Percentiles rank a stretch among this genome's conserved stretches.
These are phyloP conservation scores for Anguilla obscura DNA, from an alignment of 2,797 vertebrate species.

Conservation along the genomic window DNA sequence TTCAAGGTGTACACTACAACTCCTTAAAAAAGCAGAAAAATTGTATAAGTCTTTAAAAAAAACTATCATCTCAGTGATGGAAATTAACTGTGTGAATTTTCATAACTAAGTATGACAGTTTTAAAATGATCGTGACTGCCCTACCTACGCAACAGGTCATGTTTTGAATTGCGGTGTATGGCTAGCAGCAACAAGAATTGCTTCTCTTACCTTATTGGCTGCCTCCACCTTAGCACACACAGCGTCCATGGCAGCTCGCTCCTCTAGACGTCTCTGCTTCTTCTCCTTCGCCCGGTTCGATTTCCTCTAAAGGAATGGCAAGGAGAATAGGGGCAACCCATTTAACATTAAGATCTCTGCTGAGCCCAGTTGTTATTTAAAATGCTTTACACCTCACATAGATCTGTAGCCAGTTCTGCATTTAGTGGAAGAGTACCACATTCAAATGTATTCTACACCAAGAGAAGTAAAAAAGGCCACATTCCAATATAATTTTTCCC, in stretches of 20 bases:
- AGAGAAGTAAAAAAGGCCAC: too few relatives aligned
- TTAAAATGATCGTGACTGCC: neutral
- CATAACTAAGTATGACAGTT: neutral
- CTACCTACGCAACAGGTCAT: neutral
- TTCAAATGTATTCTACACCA: too few relatives aligned
- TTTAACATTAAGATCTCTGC: neutral
- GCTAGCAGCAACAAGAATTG: neutral
- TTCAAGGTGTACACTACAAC: too few relatives aligned
- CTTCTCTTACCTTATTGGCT: slow-evolving; percentile 83
- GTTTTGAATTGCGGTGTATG: neutral
- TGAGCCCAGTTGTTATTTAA: neutral
- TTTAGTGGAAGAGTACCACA: too few relatives aligned
- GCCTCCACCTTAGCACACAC: slow-evolving; percentile 84
- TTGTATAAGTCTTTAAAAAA: too few relatives aligned
- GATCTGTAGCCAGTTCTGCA: neutral
- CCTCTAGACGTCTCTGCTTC: slow-evolving; percentile 76
- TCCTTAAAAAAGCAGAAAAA: too few relatives aligned
- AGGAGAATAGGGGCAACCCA: neutral
- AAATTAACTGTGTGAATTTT: neutral
- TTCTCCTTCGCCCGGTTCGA: slow-evolving; percentile 76
- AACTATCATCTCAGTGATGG: neutral
- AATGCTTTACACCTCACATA: neutral
- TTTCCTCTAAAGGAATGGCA: slow-evolving; percentile 64
- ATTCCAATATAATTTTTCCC: too few relatives aligned
- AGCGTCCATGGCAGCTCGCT: slow-evolving; percentile 75